phyloP scores from a whole-genome alignment of 2,113 vertebrate species.

The Fulica atra region DNA sequence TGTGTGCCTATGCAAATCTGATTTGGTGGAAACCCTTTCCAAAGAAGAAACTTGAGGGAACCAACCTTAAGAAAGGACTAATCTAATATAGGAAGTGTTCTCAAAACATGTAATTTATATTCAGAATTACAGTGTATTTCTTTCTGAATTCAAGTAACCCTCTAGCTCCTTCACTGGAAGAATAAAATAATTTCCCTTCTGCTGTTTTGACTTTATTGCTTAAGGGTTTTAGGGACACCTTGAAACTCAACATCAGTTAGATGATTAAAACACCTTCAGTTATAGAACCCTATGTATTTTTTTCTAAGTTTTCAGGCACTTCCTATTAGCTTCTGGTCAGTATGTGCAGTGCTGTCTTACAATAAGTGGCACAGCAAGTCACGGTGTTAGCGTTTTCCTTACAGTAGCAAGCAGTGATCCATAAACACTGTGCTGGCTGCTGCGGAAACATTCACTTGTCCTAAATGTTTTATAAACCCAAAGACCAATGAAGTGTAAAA shows the following conservation, averaged over 20 bases:
- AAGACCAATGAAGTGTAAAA: not conserved
- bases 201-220: not conserved
- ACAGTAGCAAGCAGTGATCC: not conserved
- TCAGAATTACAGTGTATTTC: not conserved
- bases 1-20: not conserved
- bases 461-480: not conserved
- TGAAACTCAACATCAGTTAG: not conserved
- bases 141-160: not conserved
- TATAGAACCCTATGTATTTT: not conserved
- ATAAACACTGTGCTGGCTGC: not conserved
- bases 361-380: not conserved
- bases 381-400: not conserved
- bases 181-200: not conserved
- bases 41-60: not conserved
- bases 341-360: not conserved
- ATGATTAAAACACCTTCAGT: not conserved
- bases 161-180: not conserved
- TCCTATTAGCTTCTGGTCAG: not conserved
- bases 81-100: not conserved
- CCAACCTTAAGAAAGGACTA: conserved; percentile 2
- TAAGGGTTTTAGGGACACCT: not conserved
- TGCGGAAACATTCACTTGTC: not conserved
- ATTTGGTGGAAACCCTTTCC: conserved; percentile 11
- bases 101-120: not conserved
- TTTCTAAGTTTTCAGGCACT: not conserved